These are phyloP conservation scores for Salvator merianae DNA, from an alignment of 2,113 vertebrate species.

Conservation along the genomic window DNA sequence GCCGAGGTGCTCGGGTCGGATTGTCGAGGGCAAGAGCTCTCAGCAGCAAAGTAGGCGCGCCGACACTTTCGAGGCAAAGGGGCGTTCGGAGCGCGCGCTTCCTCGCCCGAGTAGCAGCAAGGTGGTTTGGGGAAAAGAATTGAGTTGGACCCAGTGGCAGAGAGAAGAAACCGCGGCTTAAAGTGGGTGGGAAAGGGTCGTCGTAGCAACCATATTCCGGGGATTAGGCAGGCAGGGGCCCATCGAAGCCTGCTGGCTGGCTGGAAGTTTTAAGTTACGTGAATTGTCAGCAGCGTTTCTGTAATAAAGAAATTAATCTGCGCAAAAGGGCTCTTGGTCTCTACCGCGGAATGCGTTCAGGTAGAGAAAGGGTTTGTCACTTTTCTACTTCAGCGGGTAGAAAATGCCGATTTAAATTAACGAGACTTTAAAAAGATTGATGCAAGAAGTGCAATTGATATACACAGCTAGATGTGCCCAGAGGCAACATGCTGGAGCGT, in stretches of 20 bases:
- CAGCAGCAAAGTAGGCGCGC: not conserved
- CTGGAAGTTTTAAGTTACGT: too few species aligned
- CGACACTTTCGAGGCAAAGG: too few species aligned
- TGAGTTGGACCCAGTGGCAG: not conserved
- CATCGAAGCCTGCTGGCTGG: too few species aligned
- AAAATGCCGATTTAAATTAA: not conserved
- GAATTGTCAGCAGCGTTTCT: not conserved
- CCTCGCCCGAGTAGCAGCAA: rapidly evolving
- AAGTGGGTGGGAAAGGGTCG: rapidly evolving
- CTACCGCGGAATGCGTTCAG: not conserved
- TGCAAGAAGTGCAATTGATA: too few species aligned
- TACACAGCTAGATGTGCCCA: too few species aligned
- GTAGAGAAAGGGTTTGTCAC: too few species aligned
- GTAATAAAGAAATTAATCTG: too few species aligned
- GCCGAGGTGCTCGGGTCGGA: not conserved
- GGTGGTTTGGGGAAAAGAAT: not conserved
- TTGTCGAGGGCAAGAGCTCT: not conserved
- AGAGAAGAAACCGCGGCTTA: not conserved
- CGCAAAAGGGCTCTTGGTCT: not conserved
- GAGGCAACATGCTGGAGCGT: not conserved
- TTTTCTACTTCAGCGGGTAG: not conserved
- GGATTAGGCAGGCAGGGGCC: too few species aligned
- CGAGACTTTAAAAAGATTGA: not conserved
- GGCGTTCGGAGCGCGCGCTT: rapidly evolving
- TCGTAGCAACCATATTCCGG: not conserved